A percentile compares a stretch with the other conserved stretches of the same genome.
These are phyloP conservation scores for Epizoanthus stellaris DNA, from an alignment of 92 coral and sea anemone species.

Conservation along the genomic window DNA sequence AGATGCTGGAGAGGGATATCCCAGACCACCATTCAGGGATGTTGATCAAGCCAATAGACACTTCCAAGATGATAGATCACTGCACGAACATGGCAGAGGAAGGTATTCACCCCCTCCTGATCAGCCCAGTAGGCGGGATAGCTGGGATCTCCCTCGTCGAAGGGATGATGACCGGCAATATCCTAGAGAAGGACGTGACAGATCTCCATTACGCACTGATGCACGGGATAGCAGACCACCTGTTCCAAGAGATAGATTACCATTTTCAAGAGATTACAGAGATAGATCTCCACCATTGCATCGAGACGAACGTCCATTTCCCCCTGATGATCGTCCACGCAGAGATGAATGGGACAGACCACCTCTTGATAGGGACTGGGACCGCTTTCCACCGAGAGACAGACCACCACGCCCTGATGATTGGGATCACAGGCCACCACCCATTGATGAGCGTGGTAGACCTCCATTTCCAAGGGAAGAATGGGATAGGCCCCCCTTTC, in stretches of 20 bases:
- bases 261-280: constrained; percentile 23
- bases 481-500: constrained; percentile 59
- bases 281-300: constrained; percentile 35
- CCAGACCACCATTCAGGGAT: constrained; percentile 1
- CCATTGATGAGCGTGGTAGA: constrained; percentile 9
- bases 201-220: constrained; percentile 50
- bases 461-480: constrained; percentile 68
- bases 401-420: constrained; percentile 48
- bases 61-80: constrained; percentile 2
- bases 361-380: constrained; percentile 37
- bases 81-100: background rate
- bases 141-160: background rate
- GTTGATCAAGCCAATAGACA: background rate
- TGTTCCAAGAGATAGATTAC: constrained; percentile 35
- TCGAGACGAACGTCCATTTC: constrained; percentile 38
- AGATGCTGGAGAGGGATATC: background rate
- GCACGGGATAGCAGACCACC: constrained; percentile 59
- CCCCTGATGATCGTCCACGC: constrained; percentile 17
- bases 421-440: constrained; percentile 51
- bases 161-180: constrained; percentile 17
- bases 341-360: constrained; percentile 47
- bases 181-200: constrained; percentile 48
- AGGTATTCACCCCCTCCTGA: constrained; percentile 38
- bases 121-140: background rate
- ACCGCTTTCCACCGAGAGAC: constrained; percentile 43